Percentiles rank a stretch among this genome's conserved stretches.
phyloP scores from a whole-genome alignment of 2,797 vertebrate species.

The Sebastes matsubarae region DNA sequence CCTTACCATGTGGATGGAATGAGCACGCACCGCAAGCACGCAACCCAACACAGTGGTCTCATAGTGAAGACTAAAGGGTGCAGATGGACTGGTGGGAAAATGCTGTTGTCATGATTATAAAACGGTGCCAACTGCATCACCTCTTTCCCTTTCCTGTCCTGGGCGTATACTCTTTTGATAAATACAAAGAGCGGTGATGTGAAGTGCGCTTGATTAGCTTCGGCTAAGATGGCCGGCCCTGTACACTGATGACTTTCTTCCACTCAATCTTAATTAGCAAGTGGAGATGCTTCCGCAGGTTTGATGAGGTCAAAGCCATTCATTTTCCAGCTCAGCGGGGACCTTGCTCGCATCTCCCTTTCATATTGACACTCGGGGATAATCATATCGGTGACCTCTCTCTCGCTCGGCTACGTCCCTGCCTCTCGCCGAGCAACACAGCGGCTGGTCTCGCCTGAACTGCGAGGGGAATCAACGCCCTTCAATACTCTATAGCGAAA shows the following conservation, averaged over 20 bases:
- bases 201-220: conserved; percentile 71
- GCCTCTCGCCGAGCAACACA: conserved; percentile 53
- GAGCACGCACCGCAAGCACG: conserved; percentile 8
- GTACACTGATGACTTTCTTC: conserved; percentile 69
- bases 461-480: conserved; percentile 58
- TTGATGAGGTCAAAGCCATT: conserved; percentile 84
- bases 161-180: conserved; percentile 33
- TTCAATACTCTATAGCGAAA: conserved; percentile 40
- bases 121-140: conserved; percentile 10
- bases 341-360: conserved; percentile 62
- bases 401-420: conserved; percentile 48
- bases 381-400: conserved; percentile 79
- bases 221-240: conserved; percentile 54
- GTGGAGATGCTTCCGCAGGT: conserved; percentile 75
- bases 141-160: conserved; percentile 25
- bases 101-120: conserved; percentile 29
- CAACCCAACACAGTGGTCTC: not conserved
- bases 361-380: conserved; percentile 77
- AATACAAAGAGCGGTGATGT: conserved; percentile 63
- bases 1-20: conserved; percentile 60
- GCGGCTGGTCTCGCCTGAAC: conserved; percentile 56
- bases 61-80: not conserved
- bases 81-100: conserved; percentile 6
- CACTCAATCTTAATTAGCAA: conserved; percentile 82
- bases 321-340: conserved; percentile 79